A percentile compares a stretch with the other conserved stretches of the same genome.
These are phyloP conservation scores for Oasisia sp. DNA, from an alignment of 2,888 invertebrate genomes.

Conservation along the genomic window DNA sequence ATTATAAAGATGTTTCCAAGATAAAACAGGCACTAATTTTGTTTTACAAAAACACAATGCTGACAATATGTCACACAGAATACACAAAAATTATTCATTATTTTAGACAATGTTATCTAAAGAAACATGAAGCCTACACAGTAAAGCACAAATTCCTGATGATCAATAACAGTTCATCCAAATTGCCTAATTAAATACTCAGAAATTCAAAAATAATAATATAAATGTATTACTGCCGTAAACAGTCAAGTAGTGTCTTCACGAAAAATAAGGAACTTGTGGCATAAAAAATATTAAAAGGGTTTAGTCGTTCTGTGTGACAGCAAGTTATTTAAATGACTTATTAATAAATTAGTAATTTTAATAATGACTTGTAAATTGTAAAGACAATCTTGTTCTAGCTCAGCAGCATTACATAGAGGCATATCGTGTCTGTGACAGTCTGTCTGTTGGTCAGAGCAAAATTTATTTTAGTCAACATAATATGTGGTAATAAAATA, in stretches of 20 bases:
- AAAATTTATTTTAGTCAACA: too few species aligned
- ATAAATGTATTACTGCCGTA: neutral
- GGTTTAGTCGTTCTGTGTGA: neutral
- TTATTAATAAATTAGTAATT: too few species aligned
- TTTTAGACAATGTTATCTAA: too few species aligned
- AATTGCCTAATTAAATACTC: neutral
- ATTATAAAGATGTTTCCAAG: neutral
- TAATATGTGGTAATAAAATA: too few species aligned
- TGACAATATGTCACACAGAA: neutral
- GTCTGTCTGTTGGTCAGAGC: neutral
- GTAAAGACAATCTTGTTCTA: neutral
- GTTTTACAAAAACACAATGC: neutral
- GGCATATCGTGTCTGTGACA: too few species aligned
- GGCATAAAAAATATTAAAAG: neutral
- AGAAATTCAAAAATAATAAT: neutral
- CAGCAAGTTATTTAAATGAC: neutral
- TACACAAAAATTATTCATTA: too few species aligned
- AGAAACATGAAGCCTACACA: neutral
- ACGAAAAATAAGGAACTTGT: neutral
- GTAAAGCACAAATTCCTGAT: conserved; percentile 4
- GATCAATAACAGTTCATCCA: neutral
- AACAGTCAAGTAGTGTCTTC: conserved; percentile 17
- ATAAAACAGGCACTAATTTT: neutral
- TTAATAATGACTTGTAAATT: too few species aligned
- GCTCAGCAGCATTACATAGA: too few species aligned